phyloP scores from a whole-genome alignment of 2,113 vertebrate genomes.

The Pithys albifrons region DNA sequence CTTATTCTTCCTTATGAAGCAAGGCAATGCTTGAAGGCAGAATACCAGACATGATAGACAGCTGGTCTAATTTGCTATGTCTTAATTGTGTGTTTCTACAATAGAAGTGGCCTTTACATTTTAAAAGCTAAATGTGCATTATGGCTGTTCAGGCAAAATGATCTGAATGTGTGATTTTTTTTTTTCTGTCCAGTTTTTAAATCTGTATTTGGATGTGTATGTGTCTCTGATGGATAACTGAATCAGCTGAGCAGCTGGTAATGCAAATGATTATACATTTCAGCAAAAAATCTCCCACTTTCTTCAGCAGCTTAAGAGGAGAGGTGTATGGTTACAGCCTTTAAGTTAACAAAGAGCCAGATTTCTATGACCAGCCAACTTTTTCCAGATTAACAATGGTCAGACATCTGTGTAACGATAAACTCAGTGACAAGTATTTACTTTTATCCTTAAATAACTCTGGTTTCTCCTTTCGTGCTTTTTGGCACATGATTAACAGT shows the following conservation, averaged over 20 bases:
- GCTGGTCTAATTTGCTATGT: conserved; percentile 14
- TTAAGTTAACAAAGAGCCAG: not conserved
- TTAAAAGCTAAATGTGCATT: conserved; percentile 4
- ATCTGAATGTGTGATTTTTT: not conserved
- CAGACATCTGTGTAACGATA: not conserved
- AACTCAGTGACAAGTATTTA: not conserved
- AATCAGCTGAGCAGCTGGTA: not conserved
- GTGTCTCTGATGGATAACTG: not conserved
- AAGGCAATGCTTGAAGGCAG: conserved; percentile 38
- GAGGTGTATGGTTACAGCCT: not conserved
- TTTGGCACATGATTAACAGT: not conserved
- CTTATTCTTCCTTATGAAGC: not conserved
- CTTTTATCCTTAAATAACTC: not conserved
- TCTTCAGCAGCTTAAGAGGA: not conserved
- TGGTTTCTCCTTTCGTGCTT: not conserved
- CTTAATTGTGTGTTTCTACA: conserved; percentile 34
- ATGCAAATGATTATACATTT: not conserved
- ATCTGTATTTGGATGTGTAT: not conserved
- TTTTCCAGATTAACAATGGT: not conserved
- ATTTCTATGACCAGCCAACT: not conserved
- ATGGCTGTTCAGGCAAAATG: not conserved
- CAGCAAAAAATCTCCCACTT: not conserved
- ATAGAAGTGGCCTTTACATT: not conserved
- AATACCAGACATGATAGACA: conserved; percentile 36
- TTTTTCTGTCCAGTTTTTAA: not conserved